A percentile compares a stretch with the other conserved stretches of the same genome.
These are phyloP conservation scores for Silurus meridionalis DNA, from an alignment of 2,113 vertebrate genomes.

Conservation along the genomic window DNA sequence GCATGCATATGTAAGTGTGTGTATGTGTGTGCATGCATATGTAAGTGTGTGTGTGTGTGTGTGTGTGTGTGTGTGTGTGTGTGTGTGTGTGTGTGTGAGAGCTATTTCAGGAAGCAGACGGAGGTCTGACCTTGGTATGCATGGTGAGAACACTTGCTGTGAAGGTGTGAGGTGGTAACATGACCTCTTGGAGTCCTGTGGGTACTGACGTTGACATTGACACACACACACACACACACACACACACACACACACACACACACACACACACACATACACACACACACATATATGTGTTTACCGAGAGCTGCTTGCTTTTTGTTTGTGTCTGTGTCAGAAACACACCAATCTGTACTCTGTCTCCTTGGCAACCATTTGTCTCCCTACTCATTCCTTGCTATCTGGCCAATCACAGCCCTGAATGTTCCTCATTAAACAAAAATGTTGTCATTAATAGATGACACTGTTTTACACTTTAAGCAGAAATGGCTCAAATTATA, in stretches of 20 bases:
- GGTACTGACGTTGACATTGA: background rate
- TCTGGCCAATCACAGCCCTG: slow-evolving; percentile 60
- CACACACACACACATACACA: slow-evolving; percentile 13
- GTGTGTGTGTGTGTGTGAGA: background rate
- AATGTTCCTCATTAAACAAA: slow-evolving; percentile 57
- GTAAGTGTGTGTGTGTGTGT: slow-evolving; percentile 3
- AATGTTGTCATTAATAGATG: too few relatives aligned
- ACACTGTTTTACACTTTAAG: too few relatives aligned
- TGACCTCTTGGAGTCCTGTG: background rate
- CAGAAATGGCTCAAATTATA: too few relatives aligned
- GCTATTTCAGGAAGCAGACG: slow-evolving; percentile 34
- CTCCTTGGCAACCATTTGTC: slow-evolving; percentile 61
- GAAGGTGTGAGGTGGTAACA: slow-evolving; percentile 26
- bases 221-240: slow-evolving; percentile 25
- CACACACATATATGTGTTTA: background rate
- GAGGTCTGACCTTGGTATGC: slow-evolving; percentile 44
- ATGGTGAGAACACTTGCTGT: background rate
- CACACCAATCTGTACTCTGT: slow-evolving; percentile 60
- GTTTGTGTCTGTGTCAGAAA: slow-evolving; percentile 35
- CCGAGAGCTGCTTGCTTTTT: background rate
- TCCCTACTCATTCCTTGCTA: slow-evolving; percentile 21
- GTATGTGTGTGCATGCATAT: background rate
- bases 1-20: background rate
- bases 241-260: slow-evolving; percentile 28
- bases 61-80: slow-evolving; percentile 13